Conservation (phyloP, 1,140 invertebrate genomes). For the Diploscapter pachys region DNA sequence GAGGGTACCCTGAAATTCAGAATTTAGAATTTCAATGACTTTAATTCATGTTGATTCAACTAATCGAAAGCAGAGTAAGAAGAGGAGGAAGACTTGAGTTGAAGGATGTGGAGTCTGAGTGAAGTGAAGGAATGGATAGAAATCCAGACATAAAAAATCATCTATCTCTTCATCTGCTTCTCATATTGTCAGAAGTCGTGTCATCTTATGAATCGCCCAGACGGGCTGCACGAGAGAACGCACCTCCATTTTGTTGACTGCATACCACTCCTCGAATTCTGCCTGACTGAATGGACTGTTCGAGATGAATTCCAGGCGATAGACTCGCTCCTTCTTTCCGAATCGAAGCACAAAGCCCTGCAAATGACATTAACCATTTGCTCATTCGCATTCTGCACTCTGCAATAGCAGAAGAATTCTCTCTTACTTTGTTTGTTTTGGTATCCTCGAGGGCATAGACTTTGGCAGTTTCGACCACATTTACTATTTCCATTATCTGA, state of each 20-base stretch:
- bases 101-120: too few relatives aligned
- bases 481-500: conserved; percentile 69
- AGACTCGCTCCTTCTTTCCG: conserved; percentile 83
- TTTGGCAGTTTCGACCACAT: conserved; percentile 91
- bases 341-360: conserved; percentile 65
- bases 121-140: too few relatives aligned
- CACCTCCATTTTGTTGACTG: conserved; percentile 68
- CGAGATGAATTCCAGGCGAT: conserved; percentile 92
- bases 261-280: conserved; percentile 89
- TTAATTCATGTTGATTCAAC: not conserved
- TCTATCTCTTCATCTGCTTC: too few relatives aligned
- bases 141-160: too few relatives aligned
- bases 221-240: conserved; percentile 8
- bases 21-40: not conserved
- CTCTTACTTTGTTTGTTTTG: conserved; percentile 82
- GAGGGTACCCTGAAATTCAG: conserved; percentile 68
- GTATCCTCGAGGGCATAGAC: conserved; percentile 82
- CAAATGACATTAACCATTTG: conserved; percentile 57
- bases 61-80: too few relatives aligned
- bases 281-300: conserved; percentile 87
- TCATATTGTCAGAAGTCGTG: too few relatives aligned
- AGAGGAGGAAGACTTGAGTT: too few relatives aligned
- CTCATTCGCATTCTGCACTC: too few relatives aligned
- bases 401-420: conserved; percentile 42
- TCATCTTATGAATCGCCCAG: not conserved